These are phyloP conservation scores for Andrena minutula DNA, from an alignment of 2,888 invertebrate genomes.

Conservation along the genomic window DNA sequence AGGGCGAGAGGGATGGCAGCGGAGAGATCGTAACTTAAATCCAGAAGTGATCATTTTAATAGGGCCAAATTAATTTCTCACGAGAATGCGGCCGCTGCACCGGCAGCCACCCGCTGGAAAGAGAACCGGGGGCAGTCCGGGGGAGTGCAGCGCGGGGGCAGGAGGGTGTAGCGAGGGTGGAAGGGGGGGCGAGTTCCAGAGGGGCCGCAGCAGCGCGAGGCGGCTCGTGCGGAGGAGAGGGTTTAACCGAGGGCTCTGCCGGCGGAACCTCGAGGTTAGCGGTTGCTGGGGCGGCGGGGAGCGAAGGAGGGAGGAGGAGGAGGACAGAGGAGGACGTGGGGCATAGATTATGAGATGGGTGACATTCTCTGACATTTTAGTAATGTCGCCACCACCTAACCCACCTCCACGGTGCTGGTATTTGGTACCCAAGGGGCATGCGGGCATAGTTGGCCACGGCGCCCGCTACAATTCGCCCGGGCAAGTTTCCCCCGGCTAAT, in stretches of 20 bases:
- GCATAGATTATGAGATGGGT: constrained; percentile 78
- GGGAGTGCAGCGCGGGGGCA: background rate
- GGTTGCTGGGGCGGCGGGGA: constrained; percentile 44
- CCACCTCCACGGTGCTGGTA: constrained; percentile 75
- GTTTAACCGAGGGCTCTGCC: constrained; percentile 55
- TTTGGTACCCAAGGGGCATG: constrained; percentile 80
- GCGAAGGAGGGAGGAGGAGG: constrained; percentile 11
- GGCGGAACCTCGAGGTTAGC: constrained; percentile 60
- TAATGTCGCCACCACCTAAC: constrained; percentile 80
- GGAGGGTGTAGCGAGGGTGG: background rate
- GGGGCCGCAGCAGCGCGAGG: constrained; percentile 34
- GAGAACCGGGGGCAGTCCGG: background rate
- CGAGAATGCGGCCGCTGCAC: constrained; percentile 73
- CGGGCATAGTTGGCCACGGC: constrained; percentile 76
- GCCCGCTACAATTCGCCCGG: constrained; percentile 72
- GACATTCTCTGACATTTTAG: constrained; percentile 84
- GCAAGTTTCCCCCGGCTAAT: constrained; percentile 74
- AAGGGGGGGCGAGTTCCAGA: background rate
- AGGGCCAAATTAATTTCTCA: constrained; percentile 78
- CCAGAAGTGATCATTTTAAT: constrained; percentile 79
- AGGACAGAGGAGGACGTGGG: constrained; percentile 59
- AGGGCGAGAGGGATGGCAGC: constrained; percentile 6
- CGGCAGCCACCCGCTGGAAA: constrained; percentile 18
- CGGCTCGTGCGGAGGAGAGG: constrained; percentile 33
- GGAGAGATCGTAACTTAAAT: constrained; percentile 75